Conservation (phyloP, 2,797 vertebrate genomes). For the Euphonia xanthogaster region DNA sequence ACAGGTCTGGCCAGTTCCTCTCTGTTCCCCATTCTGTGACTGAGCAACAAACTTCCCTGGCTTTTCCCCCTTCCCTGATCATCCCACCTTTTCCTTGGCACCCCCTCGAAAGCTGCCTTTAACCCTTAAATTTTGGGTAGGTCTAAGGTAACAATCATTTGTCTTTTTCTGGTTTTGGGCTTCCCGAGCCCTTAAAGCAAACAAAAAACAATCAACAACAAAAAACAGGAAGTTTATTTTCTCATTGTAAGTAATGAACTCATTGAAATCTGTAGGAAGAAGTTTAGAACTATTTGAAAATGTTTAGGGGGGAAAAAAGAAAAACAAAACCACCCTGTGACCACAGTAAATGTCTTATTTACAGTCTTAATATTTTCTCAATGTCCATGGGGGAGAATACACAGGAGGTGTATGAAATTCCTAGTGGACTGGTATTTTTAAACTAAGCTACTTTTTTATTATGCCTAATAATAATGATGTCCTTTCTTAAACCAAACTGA, state of each 20-base stretch:
- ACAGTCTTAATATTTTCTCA: not conserved
- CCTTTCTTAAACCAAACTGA: not conserved
- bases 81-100: not conserved
- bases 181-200: not conserved
- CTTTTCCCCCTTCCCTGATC: not conserved
- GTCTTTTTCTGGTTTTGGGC: not conserved
- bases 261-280: not conserved
- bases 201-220: not conserved
- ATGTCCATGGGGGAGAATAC: not conserved
- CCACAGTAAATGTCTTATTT: not conserved
- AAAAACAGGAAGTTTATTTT: not conserved
- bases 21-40: not conserved
- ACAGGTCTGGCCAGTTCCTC: slow-evolving; percentile 40
- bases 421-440: not conserved
- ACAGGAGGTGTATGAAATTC: not conserved
- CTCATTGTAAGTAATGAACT: not conserved
- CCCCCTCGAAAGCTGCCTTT: not conserved
- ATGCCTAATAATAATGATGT: not conserved
- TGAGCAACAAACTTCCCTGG: not conserved
- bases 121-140: not conserved
- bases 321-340: not conserved
- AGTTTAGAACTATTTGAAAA: not conserved
- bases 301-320: not conserved
- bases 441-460: not conserved
- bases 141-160: not conserved